Percentiles rank a stretch among this genome's conserved stretches.
Evolutionary conservation across 1,140 invertebrate species (phyloP).

Genomic region (Goniozus legneri): DNA sequence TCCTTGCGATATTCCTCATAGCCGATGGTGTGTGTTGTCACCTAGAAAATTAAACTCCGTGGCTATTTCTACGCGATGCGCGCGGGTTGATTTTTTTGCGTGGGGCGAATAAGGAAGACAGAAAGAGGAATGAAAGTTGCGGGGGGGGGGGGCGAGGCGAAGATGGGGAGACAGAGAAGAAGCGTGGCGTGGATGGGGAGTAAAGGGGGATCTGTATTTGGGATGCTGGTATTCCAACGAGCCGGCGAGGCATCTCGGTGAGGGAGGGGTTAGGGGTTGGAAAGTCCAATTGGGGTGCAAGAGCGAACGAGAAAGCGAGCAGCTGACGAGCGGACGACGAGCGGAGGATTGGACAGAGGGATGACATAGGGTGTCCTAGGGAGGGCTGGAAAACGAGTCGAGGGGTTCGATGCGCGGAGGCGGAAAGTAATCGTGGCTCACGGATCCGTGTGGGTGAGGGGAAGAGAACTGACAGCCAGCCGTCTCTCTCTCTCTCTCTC

Average conservation of each 20-base stretch:
- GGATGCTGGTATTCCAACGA: too few species aligned
- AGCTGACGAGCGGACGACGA: constrained; percentile 45
- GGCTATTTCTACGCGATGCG: too few species aligned
- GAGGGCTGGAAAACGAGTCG: constrained; percentile 34
- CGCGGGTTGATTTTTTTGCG: background rate
- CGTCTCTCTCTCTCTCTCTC: too few species aligned
- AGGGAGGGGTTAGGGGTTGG: too few species aligned
- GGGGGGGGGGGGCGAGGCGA: constrained; percentile 1
- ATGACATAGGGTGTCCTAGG: constrained; percentile 23
- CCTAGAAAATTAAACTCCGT: constrained; percentile 33
- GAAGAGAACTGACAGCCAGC: constrained; percentile 32
- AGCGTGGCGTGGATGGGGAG: constrained; percentile 11
- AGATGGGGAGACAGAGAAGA: background rate
- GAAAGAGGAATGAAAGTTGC: too few species aligned
- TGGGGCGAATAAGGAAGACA: constrained; percentile 6
- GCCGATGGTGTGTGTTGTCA: constrained; percentile 21
- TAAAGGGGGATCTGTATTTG: constrained; percentile 16
- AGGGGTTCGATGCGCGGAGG: constrained; percentile 53
- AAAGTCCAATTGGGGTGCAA: constrained; percentile 17
- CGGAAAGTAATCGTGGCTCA: constrained; percentile 52
- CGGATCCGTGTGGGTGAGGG: too few species aligned
- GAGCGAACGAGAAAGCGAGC: constrained; percentile 45
- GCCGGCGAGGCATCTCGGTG: too few species aligned
- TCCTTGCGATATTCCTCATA: too few species aligned
- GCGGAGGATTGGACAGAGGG: constrained; percentile 21